phyloP scores from a whole-genome alignment of 2,888 invertebrate genomes.

The Drosophila emarginata region DNA sequence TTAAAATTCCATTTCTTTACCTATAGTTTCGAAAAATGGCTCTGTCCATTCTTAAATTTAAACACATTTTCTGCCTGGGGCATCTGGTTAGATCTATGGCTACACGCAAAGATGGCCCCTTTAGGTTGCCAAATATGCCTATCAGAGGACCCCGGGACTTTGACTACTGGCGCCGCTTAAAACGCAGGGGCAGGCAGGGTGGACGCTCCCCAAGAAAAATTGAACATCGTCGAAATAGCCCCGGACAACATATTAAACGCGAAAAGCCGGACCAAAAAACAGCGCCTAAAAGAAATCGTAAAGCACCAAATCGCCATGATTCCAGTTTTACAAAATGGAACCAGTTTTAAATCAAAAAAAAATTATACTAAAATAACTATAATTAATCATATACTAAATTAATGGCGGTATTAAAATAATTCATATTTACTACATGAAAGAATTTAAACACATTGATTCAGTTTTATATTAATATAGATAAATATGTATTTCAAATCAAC shows the following conservation, averaged over 20 bases:
- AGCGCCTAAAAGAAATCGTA: background rate
- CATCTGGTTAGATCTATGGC: conserved; percentile 19
- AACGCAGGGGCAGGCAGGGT: conserved; percentile 11
- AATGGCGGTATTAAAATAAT: no score
- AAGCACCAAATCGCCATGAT: background rate
- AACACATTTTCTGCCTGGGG: background rate
- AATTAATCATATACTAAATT: no score
- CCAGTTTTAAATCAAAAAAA: no score
- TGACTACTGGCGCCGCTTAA: conserved; percentile 43
- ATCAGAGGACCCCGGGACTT: conserved; percentile 50
- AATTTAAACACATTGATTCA: no score
- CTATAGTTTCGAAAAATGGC: background rate
- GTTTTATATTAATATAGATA: no score
- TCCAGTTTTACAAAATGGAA: background rate
- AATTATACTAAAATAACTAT: no score
- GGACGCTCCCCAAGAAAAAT: background rate
- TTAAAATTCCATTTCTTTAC: no score
- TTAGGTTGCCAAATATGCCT: conserved; percentile 44
- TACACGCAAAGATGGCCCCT: conserved; percentile 29
- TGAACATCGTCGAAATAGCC: background rate
- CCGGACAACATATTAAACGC: background rate
- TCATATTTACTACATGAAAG: no score
- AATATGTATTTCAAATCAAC: no score
- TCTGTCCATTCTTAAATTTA: background rate
- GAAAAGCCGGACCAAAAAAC: background rate